Percentiles rank a stretch among this genome's conserved stretches.
Evolutionary conservation across 2,797 vertebrate species (phyloP).

Genomic region (Salmo trutta): DNA sequence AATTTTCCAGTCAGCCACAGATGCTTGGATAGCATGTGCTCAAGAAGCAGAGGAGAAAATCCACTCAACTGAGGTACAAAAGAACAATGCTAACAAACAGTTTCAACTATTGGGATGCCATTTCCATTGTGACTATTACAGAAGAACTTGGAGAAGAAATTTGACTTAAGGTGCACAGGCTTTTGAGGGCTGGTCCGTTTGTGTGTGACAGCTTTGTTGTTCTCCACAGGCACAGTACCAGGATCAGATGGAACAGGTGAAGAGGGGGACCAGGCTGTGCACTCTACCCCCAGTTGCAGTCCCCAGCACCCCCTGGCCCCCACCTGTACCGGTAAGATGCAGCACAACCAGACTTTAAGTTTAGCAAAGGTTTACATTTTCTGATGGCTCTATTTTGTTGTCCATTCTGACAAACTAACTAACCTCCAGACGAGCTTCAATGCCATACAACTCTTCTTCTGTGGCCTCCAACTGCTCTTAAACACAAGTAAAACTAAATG

Average conservation of each 20-base stretch:
- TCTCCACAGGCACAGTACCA: constrained; percentile 75
- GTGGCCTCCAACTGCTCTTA: no score
- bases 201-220: constrained; percentile 6
- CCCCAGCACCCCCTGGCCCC: constrained; percentile 41
- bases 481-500: no score
- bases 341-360: background rate
- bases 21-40: constrained; percentile 45
- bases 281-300: constrained; percentile 54
- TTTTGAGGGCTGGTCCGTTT: background rate
- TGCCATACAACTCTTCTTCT: no score
- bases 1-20: constrained; percentile 32
- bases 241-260: constrained; percentile 75
- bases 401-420: background rate
- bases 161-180: constrained; percentile 48
- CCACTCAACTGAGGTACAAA: constrained; percentile 64
- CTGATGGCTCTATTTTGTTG: no score
- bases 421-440: no score
- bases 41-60: constrained; percentile 67
- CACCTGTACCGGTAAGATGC: constrained; percentile 65
- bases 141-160: constrained; percentile 19
- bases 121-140: background rate
- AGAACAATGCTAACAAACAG: constrained; percentile 71
- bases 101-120: background rate
- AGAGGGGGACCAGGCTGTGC: constrained; percentile 57
- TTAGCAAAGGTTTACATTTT: background rate